Evolutionary conservation across 2,113 vertebrate genomes (phyloP).

Genomic region (Chionomys nivalis): DNA sequence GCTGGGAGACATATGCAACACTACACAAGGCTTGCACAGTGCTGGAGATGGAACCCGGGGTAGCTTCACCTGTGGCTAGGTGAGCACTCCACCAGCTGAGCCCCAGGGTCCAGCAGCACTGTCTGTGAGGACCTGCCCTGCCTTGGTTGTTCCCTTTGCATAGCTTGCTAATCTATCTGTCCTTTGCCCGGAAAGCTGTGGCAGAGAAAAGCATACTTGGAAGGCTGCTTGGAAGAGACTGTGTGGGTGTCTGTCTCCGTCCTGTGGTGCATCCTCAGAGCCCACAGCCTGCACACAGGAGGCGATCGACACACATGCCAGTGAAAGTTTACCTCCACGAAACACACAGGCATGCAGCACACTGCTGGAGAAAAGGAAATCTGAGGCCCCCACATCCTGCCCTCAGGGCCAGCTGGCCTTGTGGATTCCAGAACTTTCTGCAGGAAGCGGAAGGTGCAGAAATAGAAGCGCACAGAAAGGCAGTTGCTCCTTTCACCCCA

Average conservation of each 20-base stretch:
- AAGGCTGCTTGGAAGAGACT: neutral
- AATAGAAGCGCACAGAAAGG: conserved; percentile 66
- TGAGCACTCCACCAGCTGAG: neutral
- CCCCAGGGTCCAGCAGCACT: too few relatives aligned
- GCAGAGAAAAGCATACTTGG: rapidly evolving
- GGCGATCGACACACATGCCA: rapidly evolving
- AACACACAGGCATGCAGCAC: rapidly evolving
- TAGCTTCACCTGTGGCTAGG: too few relatives aligned
- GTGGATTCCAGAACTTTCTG: conserved; percentile 72
- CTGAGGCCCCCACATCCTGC: conserved; percentile 50
- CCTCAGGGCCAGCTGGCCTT: conserved; percentile 65
- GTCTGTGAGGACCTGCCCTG: neutral
- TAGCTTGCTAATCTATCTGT: too few relatives aligned
- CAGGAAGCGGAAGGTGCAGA: conserved; percentile 79
- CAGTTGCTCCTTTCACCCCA: neutral
- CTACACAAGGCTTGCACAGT: neutral
- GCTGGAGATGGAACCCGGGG: neutral
- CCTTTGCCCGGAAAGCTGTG: neutral
- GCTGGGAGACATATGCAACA: too few relatives aligned
- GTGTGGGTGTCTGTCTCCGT: neutral
- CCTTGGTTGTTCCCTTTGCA: neutral
- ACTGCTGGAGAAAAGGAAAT: conserved; percentile 49
- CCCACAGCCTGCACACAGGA: rapidly evolving
- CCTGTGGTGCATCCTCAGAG: neutral
- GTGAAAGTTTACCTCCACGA: neutral